These are phyloP conservation scores for Aquatica leii DNA, from an alignment of 2,888 invertebrate genomes.

Conservation along the genomic window DNA sequence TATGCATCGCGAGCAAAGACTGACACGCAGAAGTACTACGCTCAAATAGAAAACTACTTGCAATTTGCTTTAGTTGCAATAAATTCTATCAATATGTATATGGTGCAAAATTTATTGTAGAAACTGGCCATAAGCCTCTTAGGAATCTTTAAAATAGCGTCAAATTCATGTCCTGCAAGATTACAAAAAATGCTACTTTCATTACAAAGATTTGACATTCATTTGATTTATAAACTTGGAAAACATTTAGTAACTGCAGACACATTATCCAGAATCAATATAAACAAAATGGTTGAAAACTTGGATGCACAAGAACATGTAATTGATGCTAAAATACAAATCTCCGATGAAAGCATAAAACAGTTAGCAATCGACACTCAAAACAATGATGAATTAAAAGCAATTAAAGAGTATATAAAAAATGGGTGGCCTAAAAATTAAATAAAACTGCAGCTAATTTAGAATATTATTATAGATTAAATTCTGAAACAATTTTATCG, in stretches of 20 bases:
- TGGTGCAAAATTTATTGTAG: constrained; percentile 35
- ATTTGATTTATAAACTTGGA: constrained; percentile 5
- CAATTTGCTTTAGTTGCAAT: constrained; percentile 49
- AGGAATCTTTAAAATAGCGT: constrained; percentile 6
- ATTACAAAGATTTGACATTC: constrained; percentile 7
- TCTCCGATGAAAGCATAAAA: too few species aligned
- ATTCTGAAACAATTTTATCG: too few species aligned
- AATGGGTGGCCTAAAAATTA: too few species aligned
- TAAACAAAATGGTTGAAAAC: constrained; percentile 11
- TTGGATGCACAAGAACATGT: constrained; percentile 19
- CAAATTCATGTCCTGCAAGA: constrained; percentile 15
- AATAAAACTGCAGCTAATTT: neutral
- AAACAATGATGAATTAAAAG: neutral
- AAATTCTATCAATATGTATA: constrained; percentile 51
- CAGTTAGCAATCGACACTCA: too few species aligned
- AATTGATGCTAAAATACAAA: too few species aligned
- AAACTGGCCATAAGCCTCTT: constrained; percentile 39
- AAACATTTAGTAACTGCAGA: constrained; percentile 20
- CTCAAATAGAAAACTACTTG: constrained; percentile 51
- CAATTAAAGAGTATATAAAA: neutral
- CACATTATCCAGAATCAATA: too few species aligned
- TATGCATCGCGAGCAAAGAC: constrained; percentile 47
- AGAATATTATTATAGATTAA: neutral
- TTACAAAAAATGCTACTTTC: constrained; percentile 17
- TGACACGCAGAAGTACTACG: constrained; percentile 44